Evolutionary conservation across 2,888 invertebrate species (phyloP).

Genomic region (Calephelis perditalis): DNA sequence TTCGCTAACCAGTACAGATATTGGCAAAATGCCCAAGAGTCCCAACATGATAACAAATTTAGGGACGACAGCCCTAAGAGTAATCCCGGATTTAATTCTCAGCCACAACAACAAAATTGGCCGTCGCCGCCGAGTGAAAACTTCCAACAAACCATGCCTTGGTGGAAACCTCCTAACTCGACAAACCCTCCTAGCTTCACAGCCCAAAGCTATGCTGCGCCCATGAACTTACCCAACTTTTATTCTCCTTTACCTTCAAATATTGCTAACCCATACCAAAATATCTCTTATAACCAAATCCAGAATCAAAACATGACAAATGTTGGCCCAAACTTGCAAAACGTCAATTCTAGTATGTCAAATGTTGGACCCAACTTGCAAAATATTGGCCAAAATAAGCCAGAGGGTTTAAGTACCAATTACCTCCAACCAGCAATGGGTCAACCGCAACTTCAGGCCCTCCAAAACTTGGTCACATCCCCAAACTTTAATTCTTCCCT

Average conservation of each 20-base stretch:
- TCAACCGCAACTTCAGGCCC: constrained; percentile 50
- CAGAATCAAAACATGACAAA: constrained; percentile 28
- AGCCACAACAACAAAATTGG: constrained; percentile 41
- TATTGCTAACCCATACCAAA: constrained; percentile 47
- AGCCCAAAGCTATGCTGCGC: constrained; percentile 33
- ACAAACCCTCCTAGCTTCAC: constrained; percentile 35
- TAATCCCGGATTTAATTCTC: constrained; percentile 33
- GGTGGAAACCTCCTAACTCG: constrained; percentile 59
- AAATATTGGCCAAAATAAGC: constrained; percentile 38
- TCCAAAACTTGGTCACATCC: constrained; percentile 53
- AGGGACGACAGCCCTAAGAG: constrained; percentile 52
- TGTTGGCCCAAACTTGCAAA: constrained; percentile 39
- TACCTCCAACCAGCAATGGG: constrained; percentile 51
- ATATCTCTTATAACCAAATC: constrained; percentile 37
- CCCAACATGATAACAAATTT: constrained; percentile 60
- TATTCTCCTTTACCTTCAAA: constrained; percentile 44
- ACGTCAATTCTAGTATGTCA: constrained; percentile 27
- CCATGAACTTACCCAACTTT: constrained; percentile 45
- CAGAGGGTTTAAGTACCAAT: constrained; percentile 37
- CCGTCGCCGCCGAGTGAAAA: constrained; percentile 34
- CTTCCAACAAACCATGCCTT: constrained; percentile 44
- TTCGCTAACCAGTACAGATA: constrained; percentile 69
- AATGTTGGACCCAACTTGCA: constrained; percentile 22
- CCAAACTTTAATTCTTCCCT: constrained; percentile 57
- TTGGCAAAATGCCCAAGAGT: constrained; percentile 62